A percentile compares a stretch with the other conserved stretches of the same genome.
Conservation (phyloP, 2,797 vertebrate species). For the Sternarchorhynchus goeldii region DNA sequence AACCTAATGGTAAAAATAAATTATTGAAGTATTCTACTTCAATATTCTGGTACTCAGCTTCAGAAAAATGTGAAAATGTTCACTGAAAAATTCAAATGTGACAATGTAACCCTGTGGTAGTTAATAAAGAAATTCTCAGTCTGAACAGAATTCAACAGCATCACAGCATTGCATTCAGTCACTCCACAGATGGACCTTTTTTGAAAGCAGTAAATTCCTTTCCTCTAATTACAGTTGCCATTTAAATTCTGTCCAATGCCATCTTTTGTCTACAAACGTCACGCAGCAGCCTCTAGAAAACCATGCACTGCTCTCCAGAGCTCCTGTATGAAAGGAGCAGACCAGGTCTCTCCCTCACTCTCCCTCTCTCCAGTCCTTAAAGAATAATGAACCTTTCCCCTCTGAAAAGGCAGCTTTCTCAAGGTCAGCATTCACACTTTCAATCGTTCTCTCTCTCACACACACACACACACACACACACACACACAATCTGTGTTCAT, state of each 20-base stretch:
- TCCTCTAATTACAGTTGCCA: constrained; percentile 20
- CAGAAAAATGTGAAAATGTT: neutral
- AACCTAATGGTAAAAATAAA: neutral
- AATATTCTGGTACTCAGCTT: neutral
- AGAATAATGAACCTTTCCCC: constrained; percentile 62
- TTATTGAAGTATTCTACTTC: neutral
- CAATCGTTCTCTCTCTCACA: constrained; percentile 24
- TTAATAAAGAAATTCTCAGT: neutral
- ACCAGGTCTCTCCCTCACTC: constrained; percentile 10
- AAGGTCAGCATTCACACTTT: constrained; percentile 62
- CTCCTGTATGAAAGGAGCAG: constrained; percentile 33
- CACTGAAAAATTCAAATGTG: neutral
- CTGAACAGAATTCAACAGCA: neutral
- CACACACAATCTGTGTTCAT: neutral
- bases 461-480: constrained; percentile 16
- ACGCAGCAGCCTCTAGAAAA: constrained; percentile 24
- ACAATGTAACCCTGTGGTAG: neutral
- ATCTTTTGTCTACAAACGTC: constrained; percentile 45
- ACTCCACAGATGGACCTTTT: constrained; percentile 5
- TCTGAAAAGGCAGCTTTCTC: constrained; percentile 57
- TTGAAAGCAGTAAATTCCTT: constrained; percentile 26
- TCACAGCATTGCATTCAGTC: neutral
- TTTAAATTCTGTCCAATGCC: constrained; percentile 40
- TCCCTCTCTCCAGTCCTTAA: constrained; percentile 36
- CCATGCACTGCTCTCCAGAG: constrained; percentile 3